phyloP scores from a whole-genome alignment of 92 coral and sea anemone genomes.

The Anthopleura xanthogrammica region DNA sequence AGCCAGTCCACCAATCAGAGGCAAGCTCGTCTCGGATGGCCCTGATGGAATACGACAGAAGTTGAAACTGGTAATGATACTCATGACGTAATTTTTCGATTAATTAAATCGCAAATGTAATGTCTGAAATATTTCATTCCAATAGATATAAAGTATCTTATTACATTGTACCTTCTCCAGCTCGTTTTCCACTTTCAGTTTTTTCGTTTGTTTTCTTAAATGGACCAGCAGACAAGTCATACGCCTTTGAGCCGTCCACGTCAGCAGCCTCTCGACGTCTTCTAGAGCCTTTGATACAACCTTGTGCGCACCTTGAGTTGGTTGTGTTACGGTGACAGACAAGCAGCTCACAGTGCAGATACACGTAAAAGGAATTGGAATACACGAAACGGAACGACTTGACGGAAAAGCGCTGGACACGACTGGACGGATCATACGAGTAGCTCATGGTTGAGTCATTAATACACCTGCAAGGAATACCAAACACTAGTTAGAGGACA shows the following conservation, averaged over 20 bases:
- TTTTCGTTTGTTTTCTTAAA: background rate
- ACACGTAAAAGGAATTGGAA: background rate
- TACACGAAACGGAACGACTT: conserved; percentile 24
- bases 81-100: too few relatives aligned
- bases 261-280: background rate
- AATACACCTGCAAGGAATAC: background rate
- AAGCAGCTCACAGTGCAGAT: conserved; percentile 11
- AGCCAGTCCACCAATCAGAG: background rate
- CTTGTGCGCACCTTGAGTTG: conserved; percentile 21
- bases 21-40: background rate
- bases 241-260: background rate
- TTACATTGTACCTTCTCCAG: background rate
- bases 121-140: too few relatives aligned
- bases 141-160: too few relatives aligned
- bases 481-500: background rate
- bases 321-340: conserved; percentile 21
- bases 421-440: conserved; percentile 3
- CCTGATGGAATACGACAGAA: background rate
- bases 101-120: too few relatives aligned
- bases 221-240: conserved; percentile 2
- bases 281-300: background rate
- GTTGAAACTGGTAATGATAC: too few relatives aligned
- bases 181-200: background rate
- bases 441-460: conserved; percentile 15
- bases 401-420: conserved; percentile 10